phyloP scores from a whole-genome alignment of 2,113 vertebrate species.

The Gobiocypris rarus region DNA sequence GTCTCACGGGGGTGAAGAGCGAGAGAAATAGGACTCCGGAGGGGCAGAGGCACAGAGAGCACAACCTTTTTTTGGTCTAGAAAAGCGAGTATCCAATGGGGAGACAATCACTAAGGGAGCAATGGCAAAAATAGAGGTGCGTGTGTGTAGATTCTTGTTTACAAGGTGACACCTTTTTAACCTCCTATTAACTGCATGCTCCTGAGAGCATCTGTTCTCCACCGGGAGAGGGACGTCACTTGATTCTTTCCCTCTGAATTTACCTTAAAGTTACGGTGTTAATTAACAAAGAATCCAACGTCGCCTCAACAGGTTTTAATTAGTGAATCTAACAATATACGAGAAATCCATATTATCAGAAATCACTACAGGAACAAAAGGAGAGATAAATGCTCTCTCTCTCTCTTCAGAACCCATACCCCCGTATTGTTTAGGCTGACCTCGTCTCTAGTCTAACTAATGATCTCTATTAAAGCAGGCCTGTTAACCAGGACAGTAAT shows the following conservation, averaged over 20 bases:
- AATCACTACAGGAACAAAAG: neutral
- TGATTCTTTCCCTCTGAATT: conserved; percentile 25
- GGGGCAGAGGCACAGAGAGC: conserved; percentile 57
- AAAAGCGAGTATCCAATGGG: conserved; percentile 46
- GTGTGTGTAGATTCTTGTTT: conserved; percentile 71
- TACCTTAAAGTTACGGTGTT: conserved; percentile 8
- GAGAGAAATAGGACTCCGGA: conserved; percentile 60
- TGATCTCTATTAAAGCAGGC: conserved; percentile 88
- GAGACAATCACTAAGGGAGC: conserved; percentile 58
- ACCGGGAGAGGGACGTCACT: conserved; percentile 15
- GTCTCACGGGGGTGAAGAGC: conserved; percentile 65
- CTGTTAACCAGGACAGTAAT: conserved; percentile 92
- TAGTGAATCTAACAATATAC: neutral
- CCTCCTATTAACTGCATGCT: conserved; percentile 70
- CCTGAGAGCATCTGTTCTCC: conserved; percentile 51
- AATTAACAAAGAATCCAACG: neutral
- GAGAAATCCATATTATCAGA: neutral
- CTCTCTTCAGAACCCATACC: conserved; percentile 27
- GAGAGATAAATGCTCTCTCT: conserved; percentile 14
- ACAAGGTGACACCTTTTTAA: conserved; percentile 70
- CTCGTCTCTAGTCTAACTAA: conserved; percentile 89
- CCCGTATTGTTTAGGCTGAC: conserved; percentile 85
- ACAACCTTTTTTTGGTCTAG: conserved; percentile 32
- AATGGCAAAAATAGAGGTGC: conserved; percentile 69
- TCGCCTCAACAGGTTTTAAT: neutral